Base-by-base conservation (phyloP, 2,797 vertebrate genomes). In the Lepus townsendii region DNA sequence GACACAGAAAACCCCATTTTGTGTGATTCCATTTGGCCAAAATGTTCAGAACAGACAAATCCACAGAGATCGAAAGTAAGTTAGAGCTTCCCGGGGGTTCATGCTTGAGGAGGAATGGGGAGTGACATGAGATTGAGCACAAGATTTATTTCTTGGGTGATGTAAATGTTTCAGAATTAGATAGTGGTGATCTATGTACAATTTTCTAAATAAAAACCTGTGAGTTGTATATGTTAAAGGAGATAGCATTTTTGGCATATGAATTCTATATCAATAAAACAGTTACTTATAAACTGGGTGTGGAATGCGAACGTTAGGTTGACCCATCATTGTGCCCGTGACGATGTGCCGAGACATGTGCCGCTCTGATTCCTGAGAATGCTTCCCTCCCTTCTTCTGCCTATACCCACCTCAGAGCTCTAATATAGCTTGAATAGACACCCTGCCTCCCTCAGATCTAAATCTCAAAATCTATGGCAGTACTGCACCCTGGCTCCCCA, bases 391-490 rank as follows among this genome's bases (percentile, higher is more conserved):
- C 47, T 9, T 30, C 69, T 83, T 71, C 62, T 60, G n/a, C 77
- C 57, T 30, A 7, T 16, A 57, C 27, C 5, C 0, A 0, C 83
- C 66, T 76, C 66, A 63, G 7, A 57, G 17, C 38, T 88, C 16
- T 69, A 68, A 38, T 47, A 2, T 16, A 92, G 47, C 52, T 72
- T 35, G 19, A 88, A 76, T 68, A 63, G 52, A 88, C 91, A 83
- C 26, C 66, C 75, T 83, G 50, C 60, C 10, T 92, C 27, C 17
- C 73, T 93, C 47, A 3, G 17, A 27, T 83, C 68, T 88, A 30
- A 90, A n/a, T 93, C 88, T 86, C 78, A 94, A 96, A 91, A 32
- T 24, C 35, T 84, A 95, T 32, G 65, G 85, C 35, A n/a, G 3
- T 52, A 63, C 68, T 72, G 7, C 7, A 75, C 65, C 54, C 76